Evolutionary conservation across 2,797 vertebrate genomes (phyloP).

Genomic region (Podarcis lilfordi): DNA sequence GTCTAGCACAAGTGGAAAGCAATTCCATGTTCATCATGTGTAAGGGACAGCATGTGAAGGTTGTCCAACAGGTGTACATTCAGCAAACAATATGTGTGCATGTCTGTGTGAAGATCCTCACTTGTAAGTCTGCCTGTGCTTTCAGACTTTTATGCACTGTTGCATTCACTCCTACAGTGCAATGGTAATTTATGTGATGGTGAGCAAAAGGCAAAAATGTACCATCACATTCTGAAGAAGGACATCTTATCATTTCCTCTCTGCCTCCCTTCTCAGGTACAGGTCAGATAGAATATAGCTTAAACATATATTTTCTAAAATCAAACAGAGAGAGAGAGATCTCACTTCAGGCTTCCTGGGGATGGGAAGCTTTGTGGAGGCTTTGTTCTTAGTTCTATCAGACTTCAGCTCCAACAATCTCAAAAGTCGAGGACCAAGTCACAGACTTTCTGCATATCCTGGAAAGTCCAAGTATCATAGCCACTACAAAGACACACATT

Average conservation of each 20-base stretch:
- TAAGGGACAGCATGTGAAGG: background rate
- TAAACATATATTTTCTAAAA: background rate
- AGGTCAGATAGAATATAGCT: background rate
- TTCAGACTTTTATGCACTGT: background rate
- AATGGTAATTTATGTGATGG: background rate
- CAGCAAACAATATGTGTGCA: background rate
- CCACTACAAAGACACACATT: slow-evolving; percentile 16
- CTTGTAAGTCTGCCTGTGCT: background rate
- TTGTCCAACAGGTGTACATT: background rate
- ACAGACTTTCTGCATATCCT: slow-evolving; percentile 20
- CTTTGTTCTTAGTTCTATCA: background rate
- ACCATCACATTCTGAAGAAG: background rate
- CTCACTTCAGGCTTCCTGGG: too few relatives aligned
- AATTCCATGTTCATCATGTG: background rate
- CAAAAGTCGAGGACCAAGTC: background rate
- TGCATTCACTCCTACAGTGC: background rate
- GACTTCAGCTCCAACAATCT: background rate
- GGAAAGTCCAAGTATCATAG: slow-evolving; percentile 1
- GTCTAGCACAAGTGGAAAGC: background rate
- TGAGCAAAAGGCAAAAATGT: background rate
- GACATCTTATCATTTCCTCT: background rate
- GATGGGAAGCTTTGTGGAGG: too few relatives aligned
- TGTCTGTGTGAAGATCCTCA: background rate
- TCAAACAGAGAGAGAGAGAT: background rate
- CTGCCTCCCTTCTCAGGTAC: background rate